phyloP scores from a whole-genome alignment of 53 echinoderm and acorn worm species.

The Echinarachnius parma region DNA sequence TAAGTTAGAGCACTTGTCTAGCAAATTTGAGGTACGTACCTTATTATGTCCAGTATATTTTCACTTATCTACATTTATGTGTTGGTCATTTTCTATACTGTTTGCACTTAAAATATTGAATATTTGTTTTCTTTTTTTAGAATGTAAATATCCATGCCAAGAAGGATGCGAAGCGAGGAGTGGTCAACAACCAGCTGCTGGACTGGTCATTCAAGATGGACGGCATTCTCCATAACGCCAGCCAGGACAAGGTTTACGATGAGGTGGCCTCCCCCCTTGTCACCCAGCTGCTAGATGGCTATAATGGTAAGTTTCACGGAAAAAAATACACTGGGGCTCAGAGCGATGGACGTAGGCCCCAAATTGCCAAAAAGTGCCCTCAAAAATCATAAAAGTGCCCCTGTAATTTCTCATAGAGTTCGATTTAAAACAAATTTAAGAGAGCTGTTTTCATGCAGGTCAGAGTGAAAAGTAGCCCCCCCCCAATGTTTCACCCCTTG shows the following conservation, averaged over 20 bases:
- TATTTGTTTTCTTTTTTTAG: constrained; percentile 18
- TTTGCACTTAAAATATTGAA: constrained; percentile 7
- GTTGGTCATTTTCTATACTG: not conserved
- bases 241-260: constrained; percentile 84
- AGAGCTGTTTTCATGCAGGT: no score
- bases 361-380: no score
- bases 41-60: no score
- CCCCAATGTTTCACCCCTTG: no score
- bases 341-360: no score
- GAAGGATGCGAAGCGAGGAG: constrained; percentile 78
- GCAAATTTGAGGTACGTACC: no score
- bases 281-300: constrained; percentile 78
- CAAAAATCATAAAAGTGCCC: no score
- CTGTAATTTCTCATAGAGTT: no score
- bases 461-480: no score
- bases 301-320: constrained; percentile 69
- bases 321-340: not conserved
- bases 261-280: constrained; percentile 69
- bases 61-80: no score
- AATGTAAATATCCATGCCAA: constrained; percentile 83
- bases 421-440: no score
- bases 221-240: constrained; percentile 93
- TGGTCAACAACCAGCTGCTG: constrained; percentile 96
- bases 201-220: constrained; percentile 99
- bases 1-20: no score